Base-by-base conservation (phyloP, 2,797 vertebrate genomes). In the Lacerta agilis region DNA sequence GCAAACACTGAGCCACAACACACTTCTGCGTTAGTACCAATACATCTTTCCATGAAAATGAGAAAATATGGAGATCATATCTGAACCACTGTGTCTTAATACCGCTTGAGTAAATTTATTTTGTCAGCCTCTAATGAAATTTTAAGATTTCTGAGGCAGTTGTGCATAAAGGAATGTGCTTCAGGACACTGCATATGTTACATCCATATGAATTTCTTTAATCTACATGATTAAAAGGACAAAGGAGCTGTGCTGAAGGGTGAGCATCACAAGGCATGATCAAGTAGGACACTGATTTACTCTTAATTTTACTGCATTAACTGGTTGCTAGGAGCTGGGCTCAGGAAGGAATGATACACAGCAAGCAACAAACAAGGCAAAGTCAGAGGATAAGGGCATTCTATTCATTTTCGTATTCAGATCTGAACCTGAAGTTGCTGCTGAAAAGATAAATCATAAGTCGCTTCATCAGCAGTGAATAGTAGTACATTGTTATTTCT, bases 181-280 rank as follows among this genome's bases (percentile, higher is more conserved):
- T 66, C 29, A 80, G 3, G n/a, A 88, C 86, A 79, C 23, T 89
- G 15, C 13, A 27, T n/a, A 78, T 85, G 25, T 89, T 89, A 87
- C 18, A 85, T 58, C 55, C 10, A 79, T 0, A 2, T 76, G 36
- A 61, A 77, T 83, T 87, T 23, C 85, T 27, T 92, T 86, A 58
- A 61, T 79, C 79, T 93, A 71, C 69, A 89, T 85, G 92, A 90
- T 72, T 78, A 1, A 88, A 91, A 94, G 55, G 92, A 91, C 82
- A 61, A 82, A 91, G 27, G 25, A 91, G 87, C 87, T 90, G 27
- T 89, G 85, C 79, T 92, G 41, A 55, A 92, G 61, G 2, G 10
- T 66, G 86, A 80, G 8, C 43, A 86, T 82, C 49, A 93, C 38
- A 92, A 94, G 11, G 7, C 90, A 86, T 33, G 8, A 23, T 78